Conservation (phyloP, 2,888 invertebrate genomes). For the Pomacea canaliculata region DNA sequence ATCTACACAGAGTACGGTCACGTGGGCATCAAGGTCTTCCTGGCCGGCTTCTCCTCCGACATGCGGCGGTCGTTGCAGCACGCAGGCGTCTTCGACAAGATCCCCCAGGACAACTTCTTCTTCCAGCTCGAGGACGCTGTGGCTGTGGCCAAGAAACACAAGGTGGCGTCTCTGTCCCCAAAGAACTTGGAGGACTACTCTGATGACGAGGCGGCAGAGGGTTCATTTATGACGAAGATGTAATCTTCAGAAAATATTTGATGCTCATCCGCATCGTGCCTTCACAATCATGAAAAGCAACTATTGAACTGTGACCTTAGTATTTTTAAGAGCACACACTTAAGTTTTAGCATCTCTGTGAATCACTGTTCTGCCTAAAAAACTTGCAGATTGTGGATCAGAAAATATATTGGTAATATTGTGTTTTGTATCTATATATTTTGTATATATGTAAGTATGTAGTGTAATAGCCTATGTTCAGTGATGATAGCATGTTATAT, state of each 20-base stretch:
- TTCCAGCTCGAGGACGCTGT: slow-evolving; percentile 53
- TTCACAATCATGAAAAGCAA: too few relatives aligned
- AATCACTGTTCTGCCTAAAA: too few relatives aligned
- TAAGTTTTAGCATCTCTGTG: too few relatives aligned
- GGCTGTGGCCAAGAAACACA: slow-evolving; percentile 50
- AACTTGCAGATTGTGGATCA: too few relatives aligned
- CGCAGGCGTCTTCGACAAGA: slow-evolving; percentile 53
- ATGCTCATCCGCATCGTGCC: too few relatives aligned
- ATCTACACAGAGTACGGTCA: slow-evolving; percentile 58
- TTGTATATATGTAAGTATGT: too few relatives aligned
- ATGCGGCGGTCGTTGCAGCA: slow-evolving; percentile 54
- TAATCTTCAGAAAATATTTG: background rate
- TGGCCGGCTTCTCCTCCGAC: slow-evolving; percentile 51
- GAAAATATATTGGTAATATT: too few relatives aligned
- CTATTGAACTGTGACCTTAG: too few relatives aligned
- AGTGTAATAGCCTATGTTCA: too few relatives aligned
- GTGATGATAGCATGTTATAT: too few relatives aligned
- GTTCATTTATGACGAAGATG: slow-evolving; percentile 52
- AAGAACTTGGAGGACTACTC: slow-evolving; percentile 53
- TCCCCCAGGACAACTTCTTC: slow-evolving; percentile 52
- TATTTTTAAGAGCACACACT: too few relatives aligned
- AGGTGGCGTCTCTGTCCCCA: slow-evolving; percentile 41
- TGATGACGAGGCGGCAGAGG: slow-evolving; percentile 56
- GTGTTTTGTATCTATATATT: too few relatives aligned
- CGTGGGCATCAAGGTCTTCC: slow-evolving; percentile 58